These are phyloP conservation scores for Muntiacus reevesi DNA, from an alignment of 2,113 vertebrate genomes.

Conservation along the genomic window DNA sequence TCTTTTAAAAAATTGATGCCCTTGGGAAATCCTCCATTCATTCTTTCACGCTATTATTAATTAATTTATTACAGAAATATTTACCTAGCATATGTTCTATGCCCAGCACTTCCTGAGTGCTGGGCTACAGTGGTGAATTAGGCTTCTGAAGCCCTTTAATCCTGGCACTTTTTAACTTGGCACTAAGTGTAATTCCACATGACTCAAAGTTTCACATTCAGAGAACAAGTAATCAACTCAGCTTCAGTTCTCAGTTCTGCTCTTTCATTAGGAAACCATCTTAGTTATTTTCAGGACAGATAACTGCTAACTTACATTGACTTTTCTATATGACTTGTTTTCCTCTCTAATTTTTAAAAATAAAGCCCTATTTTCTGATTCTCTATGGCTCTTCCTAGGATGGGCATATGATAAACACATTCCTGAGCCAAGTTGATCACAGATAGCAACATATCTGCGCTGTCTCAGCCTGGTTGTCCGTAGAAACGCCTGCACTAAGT, in stretches of 20 bases:
- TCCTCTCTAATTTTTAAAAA: background rate
- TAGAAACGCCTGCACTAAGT: conserved; percentile 4
- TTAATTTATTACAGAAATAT: background rate
- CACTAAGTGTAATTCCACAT: background rate
- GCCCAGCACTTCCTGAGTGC: background rate
- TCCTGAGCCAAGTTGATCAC: background rate
- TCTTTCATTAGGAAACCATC: background rate
- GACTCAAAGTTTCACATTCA: background rate
- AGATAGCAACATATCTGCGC: background rate
- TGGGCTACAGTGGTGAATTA: background rate
- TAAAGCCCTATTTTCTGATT: background rate
- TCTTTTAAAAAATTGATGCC: background rate
- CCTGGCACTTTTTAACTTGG: background rate
- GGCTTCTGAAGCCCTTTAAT: background rate
- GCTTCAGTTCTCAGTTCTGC: background rate
- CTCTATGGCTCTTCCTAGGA: background rate
- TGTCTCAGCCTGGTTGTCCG: background rate
- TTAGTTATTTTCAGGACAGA: background rate
- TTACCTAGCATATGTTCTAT: background rate
- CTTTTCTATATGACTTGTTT: conserved; percentile 34
- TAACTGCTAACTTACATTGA: background rate
- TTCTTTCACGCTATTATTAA: background rate
- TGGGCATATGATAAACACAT: background rate
- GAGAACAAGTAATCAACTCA: background rate
- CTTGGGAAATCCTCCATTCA: background rate